Base-by-base conservation (phyloP, 2,113 vertebrate genomes). In the Platysteira castanea region DNA sequence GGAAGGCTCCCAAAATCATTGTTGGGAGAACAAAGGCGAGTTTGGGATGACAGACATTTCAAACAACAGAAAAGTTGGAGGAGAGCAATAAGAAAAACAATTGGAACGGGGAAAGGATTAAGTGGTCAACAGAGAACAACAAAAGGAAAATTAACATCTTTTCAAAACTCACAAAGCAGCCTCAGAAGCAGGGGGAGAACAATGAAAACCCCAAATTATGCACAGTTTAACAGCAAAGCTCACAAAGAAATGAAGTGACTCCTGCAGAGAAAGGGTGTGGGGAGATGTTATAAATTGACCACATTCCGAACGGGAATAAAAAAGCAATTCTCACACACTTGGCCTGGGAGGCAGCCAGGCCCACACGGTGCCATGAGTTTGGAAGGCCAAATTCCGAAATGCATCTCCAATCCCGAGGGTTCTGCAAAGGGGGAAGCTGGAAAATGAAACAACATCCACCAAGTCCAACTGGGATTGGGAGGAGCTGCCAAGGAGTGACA, bases 61-160 rank as follows among this genome's bases (percentile, higher is more conserved):
- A 95, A 96, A 95, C 90, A 92, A 95, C 82, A 64, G 92, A 86
- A 30, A 75, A 93, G 73, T 81, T 90, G 89, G 95, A 83, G 93
- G 83, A 30, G 85, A 93, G 90, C 92, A 95, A 56, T 49, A 92
- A 96, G 90, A 84, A 93, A 80, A 95, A 95, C 94, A 97, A 92
- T 84, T 88, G 86, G 93, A 94, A 92, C 14, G 93, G 96, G 96
- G 90, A 81, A 90, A 94, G 90, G 95, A 97, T 97, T 96, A 95
- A 97, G 93, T 90, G 96, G 93, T 89, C 95, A 95, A 90, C 87
- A 75, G 90, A 92, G 94, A 87, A 85, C 85, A 92, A 95, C 96
- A 96, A 94, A 95, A 96, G 92, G 79, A 89, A 96, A 95, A 96
- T 95, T 96, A 95, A 84, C 95, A 76, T 95, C 95, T 96, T 97